Base-by-base conservation (phyloP, 35 echinoderm and acorn worm species). In the Lytechinus pictus region DNA sequence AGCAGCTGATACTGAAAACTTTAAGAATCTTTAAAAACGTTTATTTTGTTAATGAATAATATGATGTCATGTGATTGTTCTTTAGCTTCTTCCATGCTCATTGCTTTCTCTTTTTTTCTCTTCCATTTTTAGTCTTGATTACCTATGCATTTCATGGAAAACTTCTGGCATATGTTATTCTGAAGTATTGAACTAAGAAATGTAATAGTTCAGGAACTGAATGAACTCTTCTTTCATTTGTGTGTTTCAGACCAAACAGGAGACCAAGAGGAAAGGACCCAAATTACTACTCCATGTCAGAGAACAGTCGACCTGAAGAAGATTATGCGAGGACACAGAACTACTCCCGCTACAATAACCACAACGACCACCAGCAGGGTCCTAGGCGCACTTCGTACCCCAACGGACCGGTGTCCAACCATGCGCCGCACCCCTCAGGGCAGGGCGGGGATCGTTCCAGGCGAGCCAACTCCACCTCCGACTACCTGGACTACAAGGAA, bases 321-420 rank as follows among this genome's bases (percentile, higher is more conserved):
- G 54, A 93, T 44, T 93, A 93, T 54, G 21, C 29, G 6, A 54
- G 92, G 54, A 54, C 92, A 24, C 92, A 93, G 1, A 54, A 93
- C 54, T 93, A 93, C 55, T 54, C 55, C 13, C 92, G 92, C 55
- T 55, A 93, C 92, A 93, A 57, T 6, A 90, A 90, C 88, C 52
- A 90, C 88, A 21, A 4, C n/a, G 92, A 93, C 10, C 92, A 93
- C 13, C 92, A 93, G 54, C 92, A 93, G 92, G 92, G 14, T 9
- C 55, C 92, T 27, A 54, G 92, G 13, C 92, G 92, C 92, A 54
- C 92, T 16, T 93, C 92, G 27, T 93, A 93, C 92, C 92, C 92
- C 92, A 93, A 93, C 92, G 92, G 92, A 24, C 92, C 92, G 6
- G 54, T 57, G 14, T 24, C 92, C 9, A 93, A 57, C 54, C 92